Evolutionary conservation across 2,797 vertebrate species (phyloP), one percentile per base, ranked within the genome.

Genomic region (Thunnus albacares): DNA sequence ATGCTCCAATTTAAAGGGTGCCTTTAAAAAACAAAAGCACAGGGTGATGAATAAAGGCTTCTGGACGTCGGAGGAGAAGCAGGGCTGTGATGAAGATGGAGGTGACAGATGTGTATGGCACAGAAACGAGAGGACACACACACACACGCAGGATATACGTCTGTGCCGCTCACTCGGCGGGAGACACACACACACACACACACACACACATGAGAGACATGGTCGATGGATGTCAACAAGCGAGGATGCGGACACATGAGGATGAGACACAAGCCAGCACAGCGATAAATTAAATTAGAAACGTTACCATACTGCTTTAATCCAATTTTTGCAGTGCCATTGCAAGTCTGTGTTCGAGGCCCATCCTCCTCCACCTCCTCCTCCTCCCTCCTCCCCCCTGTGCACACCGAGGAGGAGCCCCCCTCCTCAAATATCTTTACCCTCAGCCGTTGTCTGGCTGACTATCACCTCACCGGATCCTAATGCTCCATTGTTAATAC

Each of bases 301-400:
- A 95, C 93, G 90, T 96, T 96, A 96, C 96, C 96, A 96, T 96
- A 94, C 94, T 96, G 95, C 94, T 93, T 96, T 94, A 96, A 95
- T 96, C 95, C 95, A 89, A 94, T 92, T 89, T 90, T 90, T 92
- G 92, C 91, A 86, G 87, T 91, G 92, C 90, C 93, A 95, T 91
- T 90, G 93, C 92, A 93, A 94, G 93, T 94, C 91, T 91, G 93
- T 91, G 90, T 87, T 85, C 87, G 81, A 94, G 93, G 92, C 94
- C 95, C 95, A 96, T 96, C 91, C 92, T 95, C 88, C 92, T 92
- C 90, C 87, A 74, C 87, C 89, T 78, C 81, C 78, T 82, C 81
- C 70, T 51, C 56, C 84, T 65, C 81, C 75, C 80, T 76, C 79
- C 86, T 65, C 78, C 74, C 79, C 87, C 78, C 87, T 62, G 69